Base-by-base conservation (phyloP, 92 coral and sea anemone species). In the Phenganax marumi region DNA sequence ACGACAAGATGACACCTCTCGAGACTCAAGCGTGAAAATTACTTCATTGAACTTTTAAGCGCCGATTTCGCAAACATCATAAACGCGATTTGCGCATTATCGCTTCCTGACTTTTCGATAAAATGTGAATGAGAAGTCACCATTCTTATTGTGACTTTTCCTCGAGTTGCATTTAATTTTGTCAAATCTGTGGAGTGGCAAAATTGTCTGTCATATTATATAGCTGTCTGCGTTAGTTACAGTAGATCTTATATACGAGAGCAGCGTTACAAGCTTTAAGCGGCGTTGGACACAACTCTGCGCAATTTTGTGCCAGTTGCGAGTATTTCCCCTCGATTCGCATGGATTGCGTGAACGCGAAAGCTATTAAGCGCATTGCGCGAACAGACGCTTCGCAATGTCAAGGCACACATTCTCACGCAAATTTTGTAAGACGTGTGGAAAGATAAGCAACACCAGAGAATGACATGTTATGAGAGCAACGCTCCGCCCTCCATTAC, bases 401-500 rank as follows among this genome's bases (percentile, higher is more conserved):
- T 33, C 43, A 49, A 25, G 72, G 72, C 8, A 3, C 26, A 19
- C 39, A 66, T 25, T 66, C 72, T 76, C 81, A 26, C 68, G 81
- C 50, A 50, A 58, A 76, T 26, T 54, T 54, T 26, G 63, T 76
- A 25, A 12, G 68, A 76, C 68, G 81, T 76, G 81, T 24, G 43
- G 52, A 76, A 8, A 55, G 81, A 76, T 76, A 76, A 76, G 81
- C 50, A 57, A 76, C 81, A 76, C 58, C 25, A 26, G 51, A 55
- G 68, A 43, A 62, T 78, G 83, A 78, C 83, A 78, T 48, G 73
- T 78, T 78, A 78, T 66, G 83, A 78, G 83, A 51, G 62, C 56
- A 19, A 78, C 19, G 63, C 83, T 63, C 71, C 83, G 83, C 83
- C 83, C 52, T 51, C 83, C 83, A 78, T 78, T 78, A 78, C 83